Evolutionary conservation across 2,113 vertebrate genomes (phyloP).

Genomic region (Octodon degus): DNA sequence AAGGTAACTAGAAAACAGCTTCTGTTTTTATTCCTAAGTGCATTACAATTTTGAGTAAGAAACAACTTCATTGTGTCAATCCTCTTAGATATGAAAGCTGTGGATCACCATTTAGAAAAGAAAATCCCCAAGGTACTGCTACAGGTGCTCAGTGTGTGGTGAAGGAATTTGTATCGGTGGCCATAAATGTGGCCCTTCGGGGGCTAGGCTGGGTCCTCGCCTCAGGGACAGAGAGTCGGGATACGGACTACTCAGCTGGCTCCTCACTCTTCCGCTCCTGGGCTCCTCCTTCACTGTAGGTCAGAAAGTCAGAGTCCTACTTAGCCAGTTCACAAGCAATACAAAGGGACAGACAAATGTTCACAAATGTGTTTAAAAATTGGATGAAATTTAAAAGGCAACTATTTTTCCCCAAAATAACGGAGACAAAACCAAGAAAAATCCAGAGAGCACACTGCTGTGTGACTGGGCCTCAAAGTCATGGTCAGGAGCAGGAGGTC

Average conservation of each 20-base stretch:
- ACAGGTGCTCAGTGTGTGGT: neutral
- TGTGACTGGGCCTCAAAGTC: neutral
- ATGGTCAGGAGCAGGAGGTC: neutral
- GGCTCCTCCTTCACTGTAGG: neutral
- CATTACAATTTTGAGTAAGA: neutral
- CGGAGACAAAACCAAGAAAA: neutral
- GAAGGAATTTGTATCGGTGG: neutral
- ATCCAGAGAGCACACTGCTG: neutral
- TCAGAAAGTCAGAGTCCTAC: neutral
- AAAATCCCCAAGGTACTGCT: neutral
- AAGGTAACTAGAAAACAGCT: neutral
- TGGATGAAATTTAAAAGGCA: slow-evolving; percentile 1
- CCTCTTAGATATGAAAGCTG: neutral
- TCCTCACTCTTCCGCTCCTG: neutral
- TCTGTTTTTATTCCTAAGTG: neutral
- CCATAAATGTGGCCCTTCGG: neutral
- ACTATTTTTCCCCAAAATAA: slow-evolving; percentile 13
- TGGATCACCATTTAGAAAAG: neutral
- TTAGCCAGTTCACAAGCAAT: neutral
- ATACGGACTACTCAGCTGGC: neutral
- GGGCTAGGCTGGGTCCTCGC: neutral
- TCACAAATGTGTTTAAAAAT: neutral
- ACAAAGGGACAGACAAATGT: neutral
- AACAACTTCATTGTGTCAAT: neutral
- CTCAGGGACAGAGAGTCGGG: neutral